phyloP scores from a whole-genome alignment of 2,888 invertebrate genomes.

The Ormia ochracea region DNA sequence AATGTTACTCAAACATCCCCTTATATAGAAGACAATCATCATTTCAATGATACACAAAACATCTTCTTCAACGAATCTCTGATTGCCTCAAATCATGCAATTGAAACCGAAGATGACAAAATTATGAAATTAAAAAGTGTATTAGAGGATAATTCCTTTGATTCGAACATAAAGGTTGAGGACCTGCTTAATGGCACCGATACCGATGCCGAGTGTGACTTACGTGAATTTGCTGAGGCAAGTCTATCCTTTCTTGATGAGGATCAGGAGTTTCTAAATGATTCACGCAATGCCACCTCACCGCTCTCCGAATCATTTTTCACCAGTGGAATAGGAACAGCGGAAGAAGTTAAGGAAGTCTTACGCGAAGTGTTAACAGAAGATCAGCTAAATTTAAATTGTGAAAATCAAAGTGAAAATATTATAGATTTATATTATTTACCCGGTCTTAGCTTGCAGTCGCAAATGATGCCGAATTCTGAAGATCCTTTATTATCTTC shows the following conservation, averaged over 20 bases:
- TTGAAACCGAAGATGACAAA: conserved; percentile 73
- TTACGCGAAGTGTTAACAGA: conserved; percentile 89
- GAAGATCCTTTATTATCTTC: conserved; percentile 90
- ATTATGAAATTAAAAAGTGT: conserved; percentile 76
- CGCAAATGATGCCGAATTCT: conserved; percentile 91
- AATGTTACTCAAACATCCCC: conserved; percentile 78
- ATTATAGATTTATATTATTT: conserved; percentile 77
- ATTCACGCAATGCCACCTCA: conserved; percentile 86
- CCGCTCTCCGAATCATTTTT: conserved; percentile 90
- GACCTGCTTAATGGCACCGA: conserved; percentile 73
- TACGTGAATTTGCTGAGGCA: conserved; percentile 76
- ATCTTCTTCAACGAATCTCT: conserved; percentile 75
- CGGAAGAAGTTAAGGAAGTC: conserved; percentile 91
- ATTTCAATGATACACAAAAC: conserved; percentile 71
- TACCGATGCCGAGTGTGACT: conserved; percentile 73
- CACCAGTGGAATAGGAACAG: conserved; percentile 88
- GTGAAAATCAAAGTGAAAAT: conserved; percentile 72
- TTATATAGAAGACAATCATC: conserved; percentile 75
- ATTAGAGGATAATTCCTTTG: conserved; percentile 73
- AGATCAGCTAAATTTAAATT: conserved; percentile 80
- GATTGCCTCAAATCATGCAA: conserved; percentile 68
- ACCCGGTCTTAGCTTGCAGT: conserved; percentile 80
- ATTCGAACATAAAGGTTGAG: conserved; percentile 74
- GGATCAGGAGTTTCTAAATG: conserved; percentile 78
- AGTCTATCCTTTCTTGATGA: conserved; percentile 77